Evolutionary conservation across 2,888 invertebrate genomes (phyloP), one percentile per base, ranked within the genome.

Genomic region (Tipula helvola): DNA sequence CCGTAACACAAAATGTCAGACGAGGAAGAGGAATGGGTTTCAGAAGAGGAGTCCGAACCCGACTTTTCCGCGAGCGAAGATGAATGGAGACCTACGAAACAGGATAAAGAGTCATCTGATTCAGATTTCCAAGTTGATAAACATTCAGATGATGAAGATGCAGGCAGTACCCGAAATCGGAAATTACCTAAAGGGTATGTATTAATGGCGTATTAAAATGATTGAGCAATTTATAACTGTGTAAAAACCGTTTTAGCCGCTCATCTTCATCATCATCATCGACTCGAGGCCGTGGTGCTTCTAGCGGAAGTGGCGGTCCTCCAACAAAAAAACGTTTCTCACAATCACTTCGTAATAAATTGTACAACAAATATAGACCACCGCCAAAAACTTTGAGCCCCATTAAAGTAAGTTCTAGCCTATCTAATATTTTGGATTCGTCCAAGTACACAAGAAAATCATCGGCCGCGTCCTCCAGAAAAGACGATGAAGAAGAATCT

Each of bases 51-150:
- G 16, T 85, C 85, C 3, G 16, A 12, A 13, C 90, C 90, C 84
- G 91, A 90, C 86, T 91, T 91, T 88, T 91, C 91, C 0, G 91
- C 90, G 12, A 91, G 91, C 87, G 90, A 91, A 88, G 91, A 91
- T 88, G 91, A 91, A 87, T 91, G 90, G 89, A 90, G 90, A 44
- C 90, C 90, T 7, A 44, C 86, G 12, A 86, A 86, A 28, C 36
- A 86, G 36, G 57, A 86, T 13, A 52, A 52, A 86, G 42, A 57
- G 39, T 52, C 42, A 28, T 86, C 52, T 5, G 52, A 52, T 52
- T 52, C 86, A 0, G 86, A 86, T 57, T 52, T 36, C n/a, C 28
- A 41, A 86, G 12, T 36, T 13, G 86, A 71, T 71, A 10, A 28
- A 71, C 71, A 71, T 71, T 71, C 71, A 0, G 71, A 85, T 18